Percentiles rank a stretch among this genome's conserved stretches.
These are phyloP conservation scores for Spatula versicolor DNA, from an alignment of 2,797 vertebrate species.

Conservation along the genomic window DNA sequence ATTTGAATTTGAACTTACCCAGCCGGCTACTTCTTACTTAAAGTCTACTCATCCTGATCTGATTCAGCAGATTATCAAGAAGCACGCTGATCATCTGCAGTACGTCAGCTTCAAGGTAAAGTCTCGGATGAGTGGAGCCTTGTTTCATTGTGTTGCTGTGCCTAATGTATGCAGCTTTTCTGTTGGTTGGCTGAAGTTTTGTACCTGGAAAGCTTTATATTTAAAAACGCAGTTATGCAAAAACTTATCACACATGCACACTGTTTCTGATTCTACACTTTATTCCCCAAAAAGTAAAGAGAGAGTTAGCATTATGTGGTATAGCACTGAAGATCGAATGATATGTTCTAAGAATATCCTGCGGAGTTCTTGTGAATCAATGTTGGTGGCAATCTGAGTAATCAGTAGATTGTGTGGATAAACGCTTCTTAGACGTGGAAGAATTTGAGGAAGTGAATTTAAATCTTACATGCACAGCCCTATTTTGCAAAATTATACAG, in stretches of 20 bases:
- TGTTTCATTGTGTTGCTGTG: background rate
- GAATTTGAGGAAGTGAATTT: background rate
- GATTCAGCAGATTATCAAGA: constrained; percentile 93
- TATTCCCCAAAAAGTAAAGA: background rate
- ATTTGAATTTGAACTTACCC: constrained; percentile 92
- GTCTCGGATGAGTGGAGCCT: background rate
- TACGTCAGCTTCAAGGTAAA: constrained; percentile 92
- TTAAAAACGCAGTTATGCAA: background rate
- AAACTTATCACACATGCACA: rapidly evolving
- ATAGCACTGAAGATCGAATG: background rate
- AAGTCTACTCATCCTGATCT: constrained; percentile 91
- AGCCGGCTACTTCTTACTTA: constrained; percentile 89
- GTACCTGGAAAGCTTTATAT: background rate
- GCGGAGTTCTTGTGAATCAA: rapidly evolving
- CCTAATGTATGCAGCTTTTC: background rate
- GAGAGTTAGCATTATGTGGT: rapidly evolving
- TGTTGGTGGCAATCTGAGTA: background rate
- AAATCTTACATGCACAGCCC: background rate
- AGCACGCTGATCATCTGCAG: constrained; percentile 88
- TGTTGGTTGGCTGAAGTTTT: background rate
- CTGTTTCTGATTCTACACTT: rapidly evolving
- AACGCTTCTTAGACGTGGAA: background rate
- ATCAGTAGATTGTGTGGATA: background rate
- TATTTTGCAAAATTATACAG: background rate
- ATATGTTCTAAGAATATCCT: background rate